Evolutionary conservation across 2,113 vertebrate genomes (phyloP).

Genomic region (Peromyscus leucopus): DNA sequence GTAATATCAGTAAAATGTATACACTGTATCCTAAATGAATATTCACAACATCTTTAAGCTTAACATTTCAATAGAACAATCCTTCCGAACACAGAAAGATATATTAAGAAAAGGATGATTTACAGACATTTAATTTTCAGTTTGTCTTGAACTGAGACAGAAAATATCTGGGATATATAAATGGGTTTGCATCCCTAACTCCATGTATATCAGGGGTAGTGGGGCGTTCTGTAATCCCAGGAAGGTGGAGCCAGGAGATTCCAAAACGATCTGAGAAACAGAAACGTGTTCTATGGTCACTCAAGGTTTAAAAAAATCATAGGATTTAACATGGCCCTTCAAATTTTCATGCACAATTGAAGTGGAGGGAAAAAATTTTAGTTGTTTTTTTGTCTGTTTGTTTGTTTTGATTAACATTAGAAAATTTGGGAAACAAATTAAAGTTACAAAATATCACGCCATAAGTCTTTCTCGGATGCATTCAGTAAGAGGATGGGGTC

Average conservation of each 20-base stretch:
- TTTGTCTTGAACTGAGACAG: background rate
- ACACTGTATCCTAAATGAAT: background rate
- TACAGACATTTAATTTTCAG: background rate
- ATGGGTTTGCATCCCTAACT: background rate
- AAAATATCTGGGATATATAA: background rate
- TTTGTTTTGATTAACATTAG: background rate
- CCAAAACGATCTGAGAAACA: background rate
- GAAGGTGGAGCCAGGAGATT: background rate
- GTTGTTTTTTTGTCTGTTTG: too few relatives aligned
- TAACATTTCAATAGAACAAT: background rate
- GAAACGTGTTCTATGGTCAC: background rate
- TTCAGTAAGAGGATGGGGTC: background rate
- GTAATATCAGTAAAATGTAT: background rate
- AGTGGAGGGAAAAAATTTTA: background rate
- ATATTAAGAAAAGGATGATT: background rate
- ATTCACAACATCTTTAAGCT: background rate
- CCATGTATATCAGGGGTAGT: background rate
- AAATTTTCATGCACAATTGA: background rate
- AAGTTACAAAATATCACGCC: background rate
- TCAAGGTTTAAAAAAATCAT: background rate
- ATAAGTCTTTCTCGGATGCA: background rate
- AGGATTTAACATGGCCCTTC: background rate
- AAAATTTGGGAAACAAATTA: constrained; percentile 30
- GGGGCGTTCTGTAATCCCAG: background rate
- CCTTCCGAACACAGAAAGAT: background rate